These are phyloP conservation scores for Callimorpha dominula DNA, from an alignment of 2,888 invertebrate genomes.

Conservation along the genomic window DNA sequence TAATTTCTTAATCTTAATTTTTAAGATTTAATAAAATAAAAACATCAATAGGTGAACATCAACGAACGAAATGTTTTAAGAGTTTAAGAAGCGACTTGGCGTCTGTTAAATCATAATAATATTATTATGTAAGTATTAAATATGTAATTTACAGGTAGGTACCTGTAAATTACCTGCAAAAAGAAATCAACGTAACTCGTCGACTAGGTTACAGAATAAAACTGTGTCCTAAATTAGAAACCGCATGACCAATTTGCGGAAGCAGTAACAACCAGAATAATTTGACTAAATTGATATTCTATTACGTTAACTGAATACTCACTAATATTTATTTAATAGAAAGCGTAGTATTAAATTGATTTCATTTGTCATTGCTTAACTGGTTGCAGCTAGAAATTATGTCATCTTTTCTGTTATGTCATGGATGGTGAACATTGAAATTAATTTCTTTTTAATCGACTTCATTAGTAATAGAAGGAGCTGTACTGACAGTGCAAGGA, in stretches of 20 bases:
- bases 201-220: background rate
- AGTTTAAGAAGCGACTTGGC: too few species aligned
- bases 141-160: too few species aligned
- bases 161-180: background rate
- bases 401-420: conserved; percentile 6
- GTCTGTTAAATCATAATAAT: too few species aligned
- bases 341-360: background rate
- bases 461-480: too few species aligned
- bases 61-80: too few species aligned
- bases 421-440: background rate
- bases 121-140: too few species aligned
- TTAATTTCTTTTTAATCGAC: background rate
- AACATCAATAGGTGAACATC: too few species aligned
- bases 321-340: background rate
- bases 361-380: conserved; percentile 1
- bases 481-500: too few species aligned
- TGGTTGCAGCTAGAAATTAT: background rate
- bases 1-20: too few species aligned
- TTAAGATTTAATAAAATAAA: too few species aligned
- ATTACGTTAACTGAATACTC: background rate
- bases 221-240: background rate
- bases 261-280: background rate
- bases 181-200: background rate
- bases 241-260: background rate
- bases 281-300: background rate